Base-by-base conservation (phyloP, 2,113 vertebrate genomes). In the Tyto alba region DNA sequence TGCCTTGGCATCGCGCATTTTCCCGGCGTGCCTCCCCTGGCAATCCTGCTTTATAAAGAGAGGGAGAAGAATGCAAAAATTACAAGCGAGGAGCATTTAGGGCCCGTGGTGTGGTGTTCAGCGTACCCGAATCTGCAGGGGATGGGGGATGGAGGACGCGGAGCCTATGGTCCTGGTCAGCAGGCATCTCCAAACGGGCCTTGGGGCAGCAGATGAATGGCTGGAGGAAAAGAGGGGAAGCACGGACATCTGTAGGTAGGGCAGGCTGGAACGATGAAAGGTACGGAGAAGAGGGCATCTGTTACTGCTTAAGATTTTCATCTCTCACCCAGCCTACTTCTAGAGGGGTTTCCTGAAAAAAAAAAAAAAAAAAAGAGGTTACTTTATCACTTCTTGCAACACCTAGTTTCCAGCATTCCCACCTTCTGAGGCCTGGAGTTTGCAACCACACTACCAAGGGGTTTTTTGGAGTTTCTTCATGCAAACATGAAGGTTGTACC, bases 11-110 rank as follows among this genome's bases (percentile, higher is more conserved):
- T 15, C 0, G 3, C 0, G 2, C 16, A 13, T 52, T 73, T 83
- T 52, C 57, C 53, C n/a, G 23, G 78, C 18, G 7, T 86, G 93
- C 84, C 55, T 76, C 53, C 82, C 75, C 53, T 82, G 95, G 71
- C 92, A 52, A 74, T 71, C 76, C 87, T 86, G 76, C 83, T 96
- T 95, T 96, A 95, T 95, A 97, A 96, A 97, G 71, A 97, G 90
- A 95, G 89, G 53, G 75, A 88, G 78, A 41, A 89, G 79, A 63
- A 76, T 29, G 80, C 55, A 78, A 68, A 69, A 80, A 85, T 63
- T 43, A 67, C 11, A 56, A n/a, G 53, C 7, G 29, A 91, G 80
- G 64, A 85, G 55, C 52, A 14, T 20, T 86, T 29, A 4, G 78
- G 60, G 82, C 48, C 75, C n/a, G 3, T 62, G 67, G 50, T 8